These are phyloP conservation scores for Pangasius larnaudii DNA, from an alignment of 2,797 vertebrate species.

Conservation along the genomic window DNA sequence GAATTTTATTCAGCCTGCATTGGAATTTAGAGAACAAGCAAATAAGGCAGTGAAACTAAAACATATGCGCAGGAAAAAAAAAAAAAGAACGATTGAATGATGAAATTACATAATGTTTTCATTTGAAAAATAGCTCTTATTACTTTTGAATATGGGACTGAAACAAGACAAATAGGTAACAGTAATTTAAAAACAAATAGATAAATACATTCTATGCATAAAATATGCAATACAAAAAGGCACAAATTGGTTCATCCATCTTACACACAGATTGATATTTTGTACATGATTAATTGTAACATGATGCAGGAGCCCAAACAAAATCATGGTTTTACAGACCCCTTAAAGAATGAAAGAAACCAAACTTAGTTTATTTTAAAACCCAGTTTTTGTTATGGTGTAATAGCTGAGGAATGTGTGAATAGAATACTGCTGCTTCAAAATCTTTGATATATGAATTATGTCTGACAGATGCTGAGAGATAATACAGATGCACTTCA, in stretches of 20 bases:
- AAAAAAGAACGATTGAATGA: background rate
- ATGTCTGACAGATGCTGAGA: background rate
- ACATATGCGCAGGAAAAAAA: background rate
- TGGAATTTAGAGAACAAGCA: background rate
- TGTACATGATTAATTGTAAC: background rate
- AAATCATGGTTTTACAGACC: background rate
- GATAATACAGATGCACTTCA: conserved; percentile 1
- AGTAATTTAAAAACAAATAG: background rate
- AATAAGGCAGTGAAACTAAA: background rate
- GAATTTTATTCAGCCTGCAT: background rate
- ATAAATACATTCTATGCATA: background rate
- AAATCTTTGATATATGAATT: conserved; percentile 11
- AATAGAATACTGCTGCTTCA: background rate
- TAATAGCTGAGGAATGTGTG: conserved; percentile 20
- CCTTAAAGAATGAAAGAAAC: background rate
- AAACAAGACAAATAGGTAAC: background rate
- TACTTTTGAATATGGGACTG: background rate
- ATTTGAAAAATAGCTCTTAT: background rate
- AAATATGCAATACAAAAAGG: background rate
- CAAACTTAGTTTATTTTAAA: background rate
- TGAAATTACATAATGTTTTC: background rate
- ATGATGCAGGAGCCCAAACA: background rate
- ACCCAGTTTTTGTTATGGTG: background rate
- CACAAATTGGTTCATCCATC: background rate
- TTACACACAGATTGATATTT: background rate